Evolutionary conservation across 2,113 vertebrate species (phyloP), one percentile per base, ranked within the genome.

Genomic region (Donacobius atricapilla): DNA sequence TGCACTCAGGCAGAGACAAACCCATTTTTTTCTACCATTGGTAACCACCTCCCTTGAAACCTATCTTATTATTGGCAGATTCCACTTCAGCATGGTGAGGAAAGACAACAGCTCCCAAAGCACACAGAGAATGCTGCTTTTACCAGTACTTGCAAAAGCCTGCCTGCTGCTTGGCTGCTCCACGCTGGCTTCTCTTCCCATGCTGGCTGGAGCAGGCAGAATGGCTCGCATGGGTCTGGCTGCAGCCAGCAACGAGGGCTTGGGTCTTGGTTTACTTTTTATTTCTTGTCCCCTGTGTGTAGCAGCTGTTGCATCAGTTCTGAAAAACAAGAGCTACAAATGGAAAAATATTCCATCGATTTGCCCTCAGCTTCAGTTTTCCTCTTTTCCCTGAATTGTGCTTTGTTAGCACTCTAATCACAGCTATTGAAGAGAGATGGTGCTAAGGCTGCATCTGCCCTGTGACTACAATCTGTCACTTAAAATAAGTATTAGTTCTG

Each of bases 151-250:
- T 12, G 84, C 64, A 76, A 98, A 97, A 91, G 97, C 50, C 90
- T 98, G 97, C 73, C 96, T 95, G 89, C 86, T 89, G 94, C 92
- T 91, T 2, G 87, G 80, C 56, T 97, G 92, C 71, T 98, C 98
- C 2, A n/a, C 6, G 70, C 69, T 89, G 85, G 61, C 70, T 63
- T 97, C 97, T 94, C 98, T 95, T 96, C 98, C 98, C 96, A 98
- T 88, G 3, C 86, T 97, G 53, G 94, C 95, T 54, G 98, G 98
- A 5, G 99, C 99, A 5, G 99, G 99, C 17, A 99, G 98, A 73
- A 99, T 99, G 31, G 99, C 98, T 97, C 99, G 97, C 94, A 99
- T 98, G 15, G 99, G 98, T 94, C 98, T 98, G 93, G 98, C 99
- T 81, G 98, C 98, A 92, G 97, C 97, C 70, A 96, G 63, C 56